Conservation (phyloP, 1,140 invertebrate species). For the Drosophila mauritiana region DNA sequence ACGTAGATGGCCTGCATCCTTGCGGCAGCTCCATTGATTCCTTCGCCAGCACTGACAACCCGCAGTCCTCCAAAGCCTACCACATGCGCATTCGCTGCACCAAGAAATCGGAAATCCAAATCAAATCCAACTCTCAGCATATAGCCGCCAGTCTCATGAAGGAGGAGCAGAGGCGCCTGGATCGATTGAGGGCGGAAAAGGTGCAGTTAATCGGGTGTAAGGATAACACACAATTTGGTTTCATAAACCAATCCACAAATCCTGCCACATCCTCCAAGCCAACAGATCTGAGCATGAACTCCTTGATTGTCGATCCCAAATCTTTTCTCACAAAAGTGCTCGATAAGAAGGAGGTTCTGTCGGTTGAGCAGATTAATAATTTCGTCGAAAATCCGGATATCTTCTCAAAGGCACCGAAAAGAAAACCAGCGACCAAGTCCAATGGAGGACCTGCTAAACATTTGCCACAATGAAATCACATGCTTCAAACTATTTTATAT, state of each 20-base stretch:
- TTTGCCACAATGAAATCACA: neutral
- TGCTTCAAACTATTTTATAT: neutral
- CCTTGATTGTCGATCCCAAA: slow-evolving; percentile 1
- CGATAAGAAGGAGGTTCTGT: neutral
- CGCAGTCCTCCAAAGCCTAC: neutral
- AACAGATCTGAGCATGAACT: neutral
- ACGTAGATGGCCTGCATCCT: neutral
- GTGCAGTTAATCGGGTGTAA: neutral
- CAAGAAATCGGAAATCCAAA: neutral
- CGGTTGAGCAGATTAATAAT: neutral
- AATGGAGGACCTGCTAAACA: neutral
- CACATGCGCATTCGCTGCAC: neutral
- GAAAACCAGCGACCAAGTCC: neutral
- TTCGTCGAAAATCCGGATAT: neutral
- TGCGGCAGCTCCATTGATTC: neutral
- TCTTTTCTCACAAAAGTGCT: slow-evolving; percentile 2
- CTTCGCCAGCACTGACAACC: neutral
- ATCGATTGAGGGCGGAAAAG: slow-evolving; percentile 11
- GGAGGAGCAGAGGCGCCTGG: slow-evolving; percentile 24
- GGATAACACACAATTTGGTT: neutral
- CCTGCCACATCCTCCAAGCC: too few species aligned
- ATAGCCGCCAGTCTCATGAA: neutral
- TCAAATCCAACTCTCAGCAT: too few species aligned
- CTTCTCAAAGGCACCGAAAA: neutral
- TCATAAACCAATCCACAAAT: too few species aligned